A percentile compares a stretch with the other conserved stretches of the same genome.
Conservation (phyloP, 2,113 vertebrate species). For the Oenanthe oenanthe region DNA sequence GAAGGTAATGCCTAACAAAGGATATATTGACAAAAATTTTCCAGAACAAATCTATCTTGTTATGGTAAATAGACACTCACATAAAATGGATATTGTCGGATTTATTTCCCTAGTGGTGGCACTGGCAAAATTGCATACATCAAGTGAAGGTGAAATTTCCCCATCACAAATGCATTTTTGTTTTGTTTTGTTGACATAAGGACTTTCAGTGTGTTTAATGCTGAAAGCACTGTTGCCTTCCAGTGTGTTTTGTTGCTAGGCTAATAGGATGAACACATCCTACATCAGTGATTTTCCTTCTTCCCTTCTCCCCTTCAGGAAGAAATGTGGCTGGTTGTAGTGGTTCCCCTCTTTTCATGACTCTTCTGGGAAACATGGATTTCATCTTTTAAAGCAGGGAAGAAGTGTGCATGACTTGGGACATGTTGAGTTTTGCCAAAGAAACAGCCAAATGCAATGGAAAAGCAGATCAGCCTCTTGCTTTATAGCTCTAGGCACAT, state of each 20-base stretch:
- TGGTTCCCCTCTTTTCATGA: background rate
- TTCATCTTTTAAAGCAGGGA: slow-evolving; percentile 4
- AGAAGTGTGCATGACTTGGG: background rate
- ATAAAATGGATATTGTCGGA: slow-evolving; percentile 35
- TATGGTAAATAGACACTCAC: slow-evolving; percentile 38
- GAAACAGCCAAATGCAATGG: background rate
- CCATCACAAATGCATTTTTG: background rate
- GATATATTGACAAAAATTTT: slow-evolving; percentile 53
- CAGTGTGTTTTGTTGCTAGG: slow-evolving; percentile 45
- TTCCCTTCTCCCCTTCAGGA: slow-evolving; percentile 13
- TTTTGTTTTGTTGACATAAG: background rate
- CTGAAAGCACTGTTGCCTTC: background rate
- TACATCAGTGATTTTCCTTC: background rate
- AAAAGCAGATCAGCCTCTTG: background rate
- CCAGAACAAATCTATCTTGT: slow-evolving; percentile 55
- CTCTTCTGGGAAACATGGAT: slow-evolving; percentile 3
- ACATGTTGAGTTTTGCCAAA: background rate
- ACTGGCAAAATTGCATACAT: background rate
- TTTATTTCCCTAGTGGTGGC: slow-evolving; percentile 31
- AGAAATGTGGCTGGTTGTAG: background rate
- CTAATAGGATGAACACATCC: slow-evolving; percentile 40
- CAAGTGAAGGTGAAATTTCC: background rate
- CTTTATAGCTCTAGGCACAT: background rate
- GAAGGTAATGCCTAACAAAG: slow-evolving; percentile 70
- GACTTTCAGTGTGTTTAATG: background rate